These are phyloP conservation scores for Choloepus hoffmanni DNA, from an alignment of 2,113 vertebrate species.

Conservation along the genomic window DNA sequence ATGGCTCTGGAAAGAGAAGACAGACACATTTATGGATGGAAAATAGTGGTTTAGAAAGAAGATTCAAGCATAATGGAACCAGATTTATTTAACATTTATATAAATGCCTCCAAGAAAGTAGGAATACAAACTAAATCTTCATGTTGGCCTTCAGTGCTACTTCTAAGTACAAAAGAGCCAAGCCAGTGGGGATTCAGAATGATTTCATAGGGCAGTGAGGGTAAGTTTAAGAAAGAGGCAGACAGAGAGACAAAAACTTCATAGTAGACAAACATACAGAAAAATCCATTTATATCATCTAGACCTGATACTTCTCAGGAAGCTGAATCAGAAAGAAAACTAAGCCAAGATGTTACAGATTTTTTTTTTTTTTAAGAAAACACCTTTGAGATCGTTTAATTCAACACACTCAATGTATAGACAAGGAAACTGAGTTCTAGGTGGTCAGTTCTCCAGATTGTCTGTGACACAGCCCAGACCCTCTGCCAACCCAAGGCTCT, in stretches of 20 bases:
- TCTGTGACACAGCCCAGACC: neutral
- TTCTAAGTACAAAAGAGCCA: conserved; percentile 26
- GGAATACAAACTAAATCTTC: conserved; percentile 46
- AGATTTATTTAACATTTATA: conserved; percentile 42
- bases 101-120: neutral
- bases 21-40: neutral
- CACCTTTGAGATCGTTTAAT: neutral
- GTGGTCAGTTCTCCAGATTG: neutral
- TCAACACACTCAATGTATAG: neutral
- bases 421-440: conserved; percentile 5
- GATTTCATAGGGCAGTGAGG: neutral
- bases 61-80: neutral
- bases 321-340: conserved; percentile 30
- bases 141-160: neutral
- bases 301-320: conserved; percentile 40
- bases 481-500: neutral
- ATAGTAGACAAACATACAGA: neutral
- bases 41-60: conserved; percentile 35
- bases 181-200: neutral
- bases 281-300: neutral
- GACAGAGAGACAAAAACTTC: neutral
- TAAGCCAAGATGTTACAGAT: neutral
- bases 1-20: conserved; percentile 35
- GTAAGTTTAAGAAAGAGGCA: neutral
- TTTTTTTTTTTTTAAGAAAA: neutral